Conservation (phyloP, 2,888 invertebrate genomes). For the Melieria crassipennis region DNA sequence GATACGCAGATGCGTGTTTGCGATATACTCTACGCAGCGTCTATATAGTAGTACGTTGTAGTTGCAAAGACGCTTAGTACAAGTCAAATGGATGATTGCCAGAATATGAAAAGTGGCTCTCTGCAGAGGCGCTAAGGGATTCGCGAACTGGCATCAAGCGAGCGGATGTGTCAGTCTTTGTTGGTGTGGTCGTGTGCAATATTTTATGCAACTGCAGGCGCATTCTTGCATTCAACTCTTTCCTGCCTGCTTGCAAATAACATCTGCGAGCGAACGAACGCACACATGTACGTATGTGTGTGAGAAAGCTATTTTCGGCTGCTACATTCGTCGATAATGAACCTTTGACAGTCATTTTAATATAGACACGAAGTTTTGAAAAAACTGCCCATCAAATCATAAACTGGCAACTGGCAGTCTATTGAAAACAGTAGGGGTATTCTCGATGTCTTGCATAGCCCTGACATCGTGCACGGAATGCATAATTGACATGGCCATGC, state of each 20-base stretch:
- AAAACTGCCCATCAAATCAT: no score
- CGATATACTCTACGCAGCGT: slow-evolving; percentile 6
- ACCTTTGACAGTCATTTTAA: no score
- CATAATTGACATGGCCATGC: no score
- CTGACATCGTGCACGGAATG: no score
- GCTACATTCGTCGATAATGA: no score
- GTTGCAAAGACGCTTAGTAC: no score
- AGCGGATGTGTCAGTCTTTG: background rate
- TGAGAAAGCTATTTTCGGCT: no score
- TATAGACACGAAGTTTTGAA: no score
- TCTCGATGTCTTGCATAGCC: no score
- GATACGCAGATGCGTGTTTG: slow-evolving; percentile 36
- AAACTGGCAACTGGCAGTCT: no score
- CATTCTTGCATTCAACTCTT: background rate
- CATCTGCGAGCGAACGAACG: slow-evolving; percentile 6
- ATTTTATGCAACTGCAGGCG: background rate
- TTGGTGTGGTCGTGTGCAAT: background rate
- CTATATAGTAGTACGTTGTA: background rate
- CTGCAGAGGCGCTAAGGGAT: background rate
- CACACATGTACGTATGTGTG: background rate
- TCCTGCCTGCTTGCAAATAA: no score
- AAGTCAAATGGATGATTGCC: slow-evolving; percentile 32
- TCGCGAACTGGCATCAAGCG: background rate
- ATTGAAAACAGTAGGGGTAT: no score
- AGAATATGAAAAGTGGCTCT: slow-evolving; percentile 18